These are phyloP conservation scores for Blastobasis lacticolella DNA, from an alignment of 2,888 invertebrate species.

Conservation along the genomic window DNA sequence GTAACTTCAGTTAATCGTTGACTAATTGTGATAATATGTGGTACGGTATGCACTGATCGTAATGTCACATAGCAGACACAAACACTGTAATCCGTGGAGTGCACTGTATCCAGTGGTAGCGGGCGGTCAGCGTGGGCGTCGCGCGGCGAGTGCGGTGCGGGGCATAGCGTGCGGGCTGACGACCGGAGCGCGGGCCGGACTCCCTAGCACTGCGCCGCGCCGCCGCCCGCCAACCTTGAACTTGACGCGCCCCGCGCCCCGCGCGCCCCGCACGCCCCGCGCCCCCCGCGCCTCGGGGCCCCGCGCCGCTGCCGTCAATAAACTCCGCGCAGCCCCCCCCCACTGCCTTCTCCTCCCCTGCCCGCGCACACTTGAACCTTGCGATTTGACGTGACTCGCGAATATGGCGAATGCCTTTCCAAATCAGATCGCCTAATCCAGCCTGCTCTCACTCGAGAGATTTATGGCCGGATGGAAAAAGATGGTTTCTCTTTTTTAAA, in stretches of 20 bases:
- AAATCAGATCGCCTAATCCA: conserved; percentile 7
- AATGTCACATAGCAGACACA: conserved; percentile 57
- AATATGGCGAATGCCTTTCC: conserved; percentile 22
- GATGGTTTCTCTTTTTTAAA: too few species aligned
- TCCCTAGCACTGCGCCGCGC: conserved; percentile 74
- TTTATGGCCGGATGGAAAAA: too few species aligned
- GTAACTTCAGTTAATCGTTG: conserved; percentile 47
- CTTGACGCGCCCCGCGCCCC: conserved; percentile 68
- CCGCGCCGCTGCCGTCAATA: conserved; percentile 66
- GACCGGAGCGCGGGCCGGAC: conserved; percentile 73
- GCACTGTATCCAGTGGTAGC: conserved; percentile 48
- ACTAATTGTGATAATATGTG: conserved; percentile 30
- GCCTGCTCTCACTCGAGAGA: neutral
- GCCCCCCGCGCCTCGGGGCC: conserved; percentile 53
- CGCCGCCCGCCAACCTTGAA: conserved; percentile 77
- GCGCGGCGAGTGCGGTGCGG: conserved; percentile 42
- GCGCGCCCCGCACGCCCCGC: conserved; percentile 51
- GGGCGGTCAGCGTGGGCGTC: conserved; percentile 35
- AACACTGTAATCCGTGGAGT: conserved; percentile 64
- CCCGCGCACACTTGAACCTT: conserved; percentile 23
- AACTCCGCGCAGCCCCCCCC: conserved; percentile 50
- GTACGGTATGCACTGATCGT: conserved; percentile 25
- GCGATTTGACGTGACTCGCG: conserved; percentile 33
- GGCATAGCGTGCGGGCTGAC: conserved; percentile 68
- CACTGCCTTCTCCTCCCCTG: conserved; percentile 24